A percentile compares a stretch with the other conserved stretches of the same genome.
These are phyloP conservation scores for Rhagium mordax DNA, from an alignment of 2,888 invertebrate species.

Conservation along the genomic window DNA sequence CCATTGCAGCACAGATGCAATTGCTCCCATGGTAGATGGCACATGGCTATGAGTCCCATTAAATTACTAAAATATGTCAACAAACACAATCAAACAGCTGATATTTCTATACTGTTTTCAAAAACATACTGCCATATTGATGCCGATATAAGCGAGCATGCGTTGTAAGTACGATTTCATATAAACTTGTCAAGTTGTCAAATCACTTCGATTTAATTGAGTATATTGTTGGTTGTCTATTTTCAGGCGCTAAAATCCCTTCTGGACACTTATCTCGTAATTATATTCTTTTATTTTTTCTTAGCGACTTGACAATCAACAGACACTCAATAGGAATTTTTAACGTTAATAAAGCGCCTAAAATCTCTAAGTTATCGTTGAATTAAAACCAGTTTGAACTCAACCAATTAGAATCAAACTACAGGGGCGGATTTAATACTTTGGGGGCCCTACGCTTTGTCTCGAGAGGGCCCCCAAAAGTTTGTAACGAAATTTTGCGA, in stretches of 20 bases:
- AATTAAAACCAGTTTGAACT: no score
- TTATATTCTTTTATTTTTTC: no score
- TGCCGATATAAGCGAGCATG: conserved; percentile 27
- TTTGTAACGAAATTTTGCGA: no score
- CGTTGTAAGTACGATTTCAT: conserved; percentile 2
- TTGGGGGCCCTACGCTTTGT: no score
- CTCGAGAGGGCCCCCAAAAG: no score
- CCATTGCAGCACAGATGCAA: conserved; percentile 95
- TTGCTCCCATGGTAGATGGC: conserved; percentile 85
- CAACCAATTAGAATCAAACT: no score
- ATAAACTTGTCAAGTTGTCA: conserved; percentile 2
- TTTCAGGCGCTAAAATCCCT: not conserved
- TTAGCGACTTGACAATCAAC: no score
- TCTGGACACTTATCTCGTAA: no score
- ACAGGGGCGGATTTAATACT: no score
- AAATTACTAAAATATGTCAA: conserved; percentile 52
- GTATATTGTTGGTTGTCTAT: conserved; percentile 14
- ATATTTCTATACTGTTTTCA: conserved; percentile 50
- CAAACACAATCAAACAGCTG: conserved; percentile 58
- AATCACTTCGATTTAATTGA: conserved; percentile 16
- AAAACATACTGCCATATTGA: conserved; percentile 50
- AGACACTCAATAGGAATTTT: no score
- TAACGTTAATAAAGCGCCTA: no score
- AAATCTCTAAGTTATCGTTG: no score
- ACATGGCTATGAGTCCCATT: conserved; percentile 67